Conservation (phyloP, 1,140 invertebrate species). For the Bombus pyrosoma region DNA sequence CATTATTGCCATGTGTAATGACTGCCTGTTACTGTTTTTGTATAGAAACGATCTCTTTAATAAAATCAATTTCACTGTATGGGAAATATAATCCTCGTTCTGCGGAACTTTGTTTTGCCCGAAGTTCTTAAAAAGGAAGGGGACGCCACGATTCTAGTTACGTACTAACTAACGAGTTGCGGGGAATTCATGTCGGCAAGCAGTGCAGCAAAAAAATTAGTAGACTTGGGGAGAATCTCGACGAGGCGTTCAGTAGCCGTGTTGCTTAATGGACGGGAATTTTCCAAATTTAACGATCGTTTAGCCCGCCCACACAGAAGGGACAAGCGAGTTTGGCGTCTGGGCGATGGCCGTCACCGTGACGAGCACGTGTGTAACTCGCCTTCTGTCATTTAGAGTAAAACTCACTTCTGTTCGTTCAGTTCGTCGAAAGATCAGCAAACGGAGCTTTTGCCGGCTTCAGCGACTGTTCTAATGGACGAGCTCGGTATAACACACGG, state of each 20-base stretch:
- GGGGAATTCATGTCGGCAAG: not conserved
- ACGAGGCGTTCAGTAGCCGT: conserved; percentile 52
- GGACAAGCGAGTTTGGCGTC: conserved; percentile 72
- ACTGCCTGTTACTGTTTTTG: accelerated
- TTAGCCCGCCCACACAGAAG: conserved; percentile 78
- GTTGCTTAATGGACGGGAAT: conserved; percentile 62
- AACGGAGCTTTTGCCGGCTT: not conserved
- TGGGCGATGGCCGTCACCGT: conserved; percentile 81
- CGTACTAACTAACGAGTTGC: conserved; percentile 40
- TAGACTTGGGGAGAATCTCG: conserved; percentile 25
- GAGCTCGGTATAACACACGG: not conserved
- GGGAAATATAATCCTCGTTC: not conserved
- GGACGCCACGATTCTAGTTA: conserved; percentile 1
- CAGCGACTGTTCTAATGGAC: not conserved
- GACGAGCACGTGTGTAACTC: conserved; percentile 81
- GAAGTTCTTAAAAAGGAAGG: not conserved
- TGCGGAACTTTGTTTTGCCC: not conserved
- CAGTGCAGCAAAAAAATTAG: conserved; percentile 47
- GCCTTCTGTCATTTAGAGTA: conserved; percentile 77
- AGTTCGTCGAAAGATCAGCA: conserved; percentile 67
- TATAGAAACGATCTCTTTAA: not conserved
- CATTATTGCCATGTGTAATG: not conserved
- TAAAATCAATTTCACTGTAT: not conserved
- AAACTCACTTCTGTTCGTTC: conserved; percentile 63
- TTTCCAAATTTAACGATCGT: conserved; percentile 76